Evolutionary conservation across 2,113 vertebrate species (phyloP).

Genomic region (Rhadina sibilatrix): DNA sequence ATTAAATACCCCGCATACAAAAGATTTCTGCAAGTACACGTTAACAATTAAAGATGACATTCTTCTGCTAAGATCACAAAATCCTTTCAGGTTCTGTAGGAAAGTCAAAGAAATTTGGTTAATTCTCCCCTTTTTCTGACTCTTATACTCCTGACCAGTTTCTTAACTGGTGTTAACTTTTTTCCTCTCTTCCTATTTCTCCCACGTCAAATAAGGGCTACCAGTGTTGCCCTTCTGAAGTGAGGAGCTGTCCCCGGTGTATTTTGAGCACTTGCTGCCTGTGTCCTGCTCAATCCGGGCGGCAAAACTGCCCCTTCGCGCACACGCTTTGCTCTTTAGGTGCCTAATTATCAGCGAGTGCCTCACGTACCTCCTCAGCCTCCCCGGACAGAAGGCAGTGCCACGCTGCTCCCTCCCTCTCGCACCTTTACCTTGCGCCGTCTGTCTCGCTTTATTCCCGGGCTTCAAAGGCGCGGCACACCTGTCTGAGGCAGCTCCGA

Average conservation of each 20-base stretch:
- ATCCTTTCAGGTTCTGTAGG: background rate
- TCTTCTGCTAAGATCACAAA: background rate
- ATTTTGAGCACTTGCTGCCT: background rate
- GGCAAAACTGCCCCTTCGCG: background rate
- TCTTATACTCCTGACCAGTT: background rate
- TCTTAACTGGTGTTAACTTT: background rate
- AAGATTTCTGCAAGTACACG: background rate
- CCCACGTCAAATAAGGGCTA: background rate
- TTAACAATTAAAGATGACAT: background rate
- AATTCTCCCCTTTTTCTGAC: background rate
- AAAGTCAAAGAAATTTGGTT: background rate
- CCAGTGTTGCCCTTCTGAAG: background rate
- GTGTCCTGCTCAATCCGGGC: background rate
- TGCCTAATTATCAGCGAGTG: fast-evolving
- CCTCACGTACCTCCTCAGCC: background rate
- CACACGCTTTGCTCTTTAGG: background rate
- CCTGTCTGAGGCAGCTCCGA: background rate
- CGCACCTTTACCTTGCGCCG: background rate
- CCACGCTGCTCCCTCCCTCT: background rate
- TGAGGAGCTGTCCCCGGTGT: too few species aligned
- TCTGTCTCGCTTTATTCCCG: background rate
- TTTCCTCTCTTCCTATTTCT: fast-evolving
- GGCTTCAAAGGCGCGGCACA: background rate
- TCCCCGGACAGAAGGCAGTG: background rate
- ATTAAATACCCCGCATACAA: fast-evolving